phyloP scores from a whole-genome alignment of 2,113 vertebrate species.

The Egretta garzetta region DNA sequence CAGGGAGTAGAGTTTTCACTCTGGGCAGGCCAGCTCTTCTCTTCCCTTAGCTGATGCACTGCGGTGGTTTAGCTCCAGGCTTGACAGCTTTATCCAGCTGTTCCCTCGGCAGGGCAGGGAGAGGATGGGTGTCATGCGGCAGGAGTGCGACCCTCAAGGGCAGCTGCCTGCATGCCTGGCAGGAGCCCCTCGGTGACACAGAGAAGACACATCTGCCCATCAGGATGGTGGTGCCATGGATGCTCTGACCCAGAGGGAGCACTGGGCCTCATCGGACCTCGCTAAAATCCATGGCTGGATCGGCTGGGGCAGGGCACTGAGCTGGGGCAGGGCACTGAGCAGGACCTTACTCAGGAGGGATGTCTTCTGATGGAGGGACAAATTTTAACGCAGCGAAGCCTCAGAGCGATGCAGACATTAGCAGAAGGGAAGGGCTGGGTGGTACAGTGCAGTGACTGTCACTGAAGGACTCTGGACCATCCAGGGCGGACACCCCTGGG shows the following conservation, averaged over 20 bases:
- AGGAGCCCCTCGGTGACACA: background rate
- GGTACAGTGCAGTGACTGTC: accelerated
- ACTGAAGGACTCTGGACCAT: background rate
- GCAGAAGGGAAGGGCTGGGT: background rate
- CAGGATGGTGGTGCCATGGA: background rate
- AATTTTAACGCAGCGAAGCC: background rate
- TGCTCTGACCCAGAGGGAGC: background rate
- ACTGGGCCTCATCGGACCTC: background rate
- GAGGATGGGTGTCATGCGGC: accelerated
- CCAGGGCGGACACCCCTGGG: accelerated
- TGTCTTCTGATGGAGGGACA: background rate
- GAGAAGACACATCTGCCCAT: background rate
- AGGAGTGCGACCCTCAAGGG: background rate
- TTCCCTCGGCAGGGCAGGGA: background rate
- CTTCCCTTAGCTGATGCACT: background rate
- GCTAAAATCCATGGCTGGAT: background rate
- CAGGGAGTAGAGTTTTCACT: background rate
- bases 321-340: background rate
- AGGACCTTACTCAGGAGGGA: background rate
- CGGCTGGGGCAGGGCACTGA: background rate
- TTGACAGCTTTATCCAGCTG: background rate
- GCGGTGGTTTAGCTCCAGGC: background rate
- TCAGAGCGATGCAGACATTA: accelerated
- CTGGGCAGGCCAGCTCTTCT: background rate
- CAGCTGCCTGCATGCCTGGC: background rate